A percentile compares a stretch with the other conserved stretches of the same genome.
phyloP scores from a whole-genome alignment of 2,888 invertebrate genomes.

The Crioceris asparagi region DNA sequence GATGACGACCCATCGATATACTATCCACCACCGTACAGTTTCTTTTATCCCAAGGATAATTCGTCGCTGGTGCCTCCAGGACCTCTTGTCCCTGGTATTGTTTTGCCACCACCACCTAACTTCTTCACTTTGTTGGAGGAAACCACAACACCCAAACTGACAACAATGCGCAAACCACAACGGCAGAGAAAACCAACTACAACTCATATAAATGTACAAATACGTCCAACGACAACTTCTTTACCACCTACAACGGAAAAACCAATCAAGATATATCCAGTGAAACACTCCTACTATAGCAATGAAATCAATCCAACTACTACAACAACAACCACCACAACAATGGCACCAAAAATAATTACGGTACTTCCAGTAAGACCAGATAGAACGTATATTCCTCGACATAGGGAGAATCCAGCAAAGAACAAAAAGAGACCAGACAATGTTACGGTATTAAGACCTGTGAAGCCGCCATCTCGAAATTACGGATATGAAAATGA shows the following conservation, averaged over 20 bases:
- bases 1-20: conserved; percentile 87
- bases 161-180: conserved; percentile 12
- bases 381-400: conserved; percentile 9
- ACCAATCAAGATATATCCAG: conserved; percentile 27
- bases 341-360: conserved; percentile 24
- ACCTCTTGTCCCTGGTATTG: conserved; percentile 79
- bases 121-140: conserved; percentile 65
- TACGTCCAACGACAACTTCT: conserved; percentile 26
- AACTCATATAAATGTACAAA: conserved; percentile 17
- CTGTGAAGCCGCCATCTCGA: conserved; percentile 26
- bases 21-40: conserved; percentile 85
- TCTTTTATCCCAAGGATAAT: conserved; percentile 68
- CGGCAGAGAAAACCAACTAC: conserved; percentile 18
- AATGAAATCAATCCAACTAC: conserved; percentile 22
- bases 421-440: conserved; percentile 17
- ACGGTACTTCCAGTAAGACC: conserved; percentile 36
- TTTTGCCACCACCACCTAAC: conserved; percentile 78
- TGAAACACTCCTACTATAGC: conserved; percentile 21
- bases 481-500: conserved; percentile 35
- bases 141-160: conserved; percentile 27
- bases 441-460: conserved; percentile 32
- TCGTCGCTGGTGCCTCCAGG: conserved; percentile 46
- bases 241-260: conserved; percentile 39
- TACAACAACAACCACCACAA: conserved; percentile 36
- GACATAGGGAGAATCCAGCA: conserved; percentile 11